phyloP scores from a whole-genome alignment of 2,888 invertebrate species.

The Sarcophaga carnaria region DNA sequence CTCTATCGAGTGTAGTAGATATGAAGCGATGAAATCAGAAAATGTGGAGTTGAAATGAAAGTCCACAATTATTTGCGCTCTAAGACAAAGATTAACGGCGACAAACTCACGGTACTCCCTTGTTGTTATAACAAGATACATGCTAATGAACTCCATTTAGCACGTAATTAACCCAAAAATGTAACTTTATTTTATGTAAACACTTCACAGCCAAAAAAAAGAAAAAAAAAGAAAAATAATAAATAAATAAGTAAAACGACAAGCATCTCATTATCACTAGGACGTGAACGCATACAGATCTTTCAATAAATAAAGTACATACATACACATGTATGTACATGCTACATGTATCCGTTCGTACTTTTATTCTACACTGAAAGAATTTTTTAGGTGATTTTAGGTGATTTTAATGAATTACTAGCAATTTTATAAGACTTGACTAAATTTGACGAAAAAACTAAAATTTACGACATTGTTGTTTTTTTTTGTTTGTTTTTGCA shows the following conservation, averaged over 20 bases:
- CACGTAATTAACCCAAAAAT: constrained; percentile 81
- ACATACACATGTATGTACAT: neutral
- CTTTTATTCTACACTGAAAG: neutral
- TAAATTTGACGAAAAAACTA: no score
- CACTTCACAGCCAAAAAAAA: constrained; percentile 62
- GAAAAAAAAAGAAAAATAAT: neutral
- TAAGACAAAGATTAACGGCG: neutral
- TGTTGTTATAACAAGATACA: constrained; percentile 50
- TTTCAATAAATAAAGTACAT: constrained; percentile 1
- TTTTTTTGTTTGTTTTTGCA: no score
- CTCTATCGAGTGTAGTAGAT: no score
- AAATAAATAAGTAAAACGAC: constrained; percentile 70
- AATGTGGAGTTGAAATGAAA: neutral
- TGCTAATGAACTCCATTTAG: constrained; percentile 75
- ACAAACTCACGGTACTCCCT: neutral
- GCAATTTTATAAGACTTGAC: no score
- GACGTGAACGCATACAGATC: constrained; percentile 78
- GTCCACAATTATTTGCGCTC: neutral
- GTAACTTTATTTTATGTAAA: constrained; percentile 77
- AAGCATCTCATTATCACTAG: constrained; percentile 80
- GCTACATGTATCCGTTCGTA: neutral
- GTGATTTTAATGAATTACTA: no score
- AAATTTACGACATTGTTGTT: no score
- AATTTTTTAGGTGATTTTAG: neutral
- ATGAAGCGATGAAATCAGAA: neutral